phyloP scores from a whole-genome alignment of 92 coral and sea anemone genomes.

The Palythoa caribaeorum region DNA sequence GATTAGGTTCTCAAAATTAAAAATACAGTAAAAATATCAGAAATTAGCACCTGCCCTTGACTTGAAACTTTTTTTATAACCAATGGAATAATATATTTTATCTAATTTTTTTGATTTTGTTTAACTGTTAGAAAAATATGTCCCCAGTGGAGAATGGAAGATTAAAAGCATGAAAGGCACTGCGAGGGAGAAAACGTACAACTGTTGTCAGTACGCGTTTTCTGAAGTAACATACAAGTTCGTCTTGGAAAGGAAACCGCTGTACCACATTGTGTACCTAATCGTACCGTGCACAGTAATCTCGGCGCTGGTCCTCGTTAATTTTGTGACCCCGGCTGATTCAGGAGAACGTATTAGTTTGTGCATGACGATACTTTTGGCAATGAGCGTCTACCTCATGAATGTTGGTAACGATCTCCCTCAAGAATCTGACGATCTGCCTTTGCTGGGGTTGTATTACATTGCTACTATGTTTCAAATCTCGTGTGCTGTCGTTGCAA shows the following conservation, averaged over 20 bases:
- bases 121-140: not conserved
- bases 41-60: no score
- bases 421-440: slow-evolving; percentile 24
- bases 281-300: slow-evolving; percentile 40
- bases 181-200: slow-evolving; percentile 3
- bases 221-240: slow-evolving; percentile 8
- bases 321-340: slow-evolving; percentile 25
- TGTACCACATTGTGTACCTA: slow-evolving; percentile 40
- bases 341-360: slow-evolving; percentile 44
- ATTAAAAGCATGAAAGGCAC: not conserved
- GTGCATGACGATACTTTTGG: slow-evolving; percentile 40
- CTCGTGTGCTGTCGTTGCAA: slow-evolving; percentile 18
- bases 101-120: not conserved
- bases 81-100: not conserved
- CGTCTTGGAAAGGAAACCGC: slow-evolving; percentile 18
- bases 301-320: slow-evolving; percentile 23
- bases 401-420: slow-evolving; percentile 19
- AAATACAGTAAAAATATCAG: no score
- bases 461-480: slow-evolving; percentile 28
- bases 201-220: slow-evolving; percentile 5
- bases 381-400: slow-evolving; percentile 48
- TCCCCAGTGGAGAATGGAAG: slow-evolving; percentile 49
- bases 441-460: slow-evolving; percentile 37
- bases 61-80: no score
- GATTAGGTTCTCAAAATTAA: no score